phyloP scores from a whole-genome alignment of 2,888 invertebrate species.

The Microplitis deprimator region DNA sequence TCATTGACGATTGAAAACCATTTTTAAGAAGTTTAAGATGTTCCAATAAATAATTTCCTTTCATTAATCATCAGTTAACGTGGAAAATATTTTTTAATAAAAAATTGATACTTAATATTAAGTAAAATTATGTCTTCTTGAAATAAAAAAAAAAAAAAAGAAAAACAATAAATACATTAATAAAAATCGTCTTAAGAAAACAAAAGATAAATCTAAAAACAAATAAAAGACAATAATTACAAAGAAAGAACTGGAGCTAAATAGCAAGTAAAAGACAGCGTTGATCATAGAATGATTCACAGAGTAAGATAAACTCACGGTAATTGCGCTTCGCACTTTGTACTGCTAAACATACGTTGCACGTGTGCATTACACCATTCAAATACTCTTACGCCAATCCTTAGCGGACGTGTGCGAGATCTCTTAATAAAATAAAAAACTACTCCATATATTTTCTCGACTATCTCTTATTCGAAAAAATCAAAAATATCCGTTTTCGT shows the following conservation, averaged over 20 bases:
- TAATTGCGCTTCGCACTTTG: conserved; percentile 69
- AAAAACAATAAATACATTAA: neutral
- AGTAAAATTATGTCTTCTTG: too few species aligned
- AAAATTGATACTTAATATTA: too few species aligned
- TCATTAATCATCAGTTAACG: too few species aligned
- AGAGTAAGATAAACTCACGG: conserved; percentile 65
- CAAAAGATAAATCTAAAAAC: conserved; percentile 23
- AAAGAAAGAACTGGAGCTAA: neutral
- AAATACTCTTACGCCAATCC: neutral
- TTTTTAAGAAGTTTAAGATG: too few species aligned
- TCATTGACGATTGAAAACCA: too few species aligned
- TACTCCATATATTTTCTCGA: conserved; percentile 6
- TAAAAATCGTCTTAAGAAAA: neutral
- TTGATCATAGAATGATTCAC: conserved; percentile 64
- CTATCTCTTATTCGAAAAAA: neutral
- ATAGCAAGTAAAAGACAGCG: conserved; percentile 54
- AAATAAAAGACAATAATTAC: neutral
- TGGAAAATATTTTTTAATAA: too few species aligned
- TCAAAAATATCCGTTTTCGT: neutral
- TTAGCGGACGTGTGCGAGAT: neutral
- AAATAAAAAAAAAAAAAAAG: too few species aligned
- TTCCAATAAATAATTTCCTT: too few species aligned
- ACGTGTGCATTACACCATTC: conserved; percentile 50
- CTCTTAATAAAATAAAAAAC: neutral
- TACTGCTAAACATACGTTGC: conserved; percentile 57